Conservation (phyloP, 2,797 vertebrate genomes). For the Trematomus bernacchii region DNA sequence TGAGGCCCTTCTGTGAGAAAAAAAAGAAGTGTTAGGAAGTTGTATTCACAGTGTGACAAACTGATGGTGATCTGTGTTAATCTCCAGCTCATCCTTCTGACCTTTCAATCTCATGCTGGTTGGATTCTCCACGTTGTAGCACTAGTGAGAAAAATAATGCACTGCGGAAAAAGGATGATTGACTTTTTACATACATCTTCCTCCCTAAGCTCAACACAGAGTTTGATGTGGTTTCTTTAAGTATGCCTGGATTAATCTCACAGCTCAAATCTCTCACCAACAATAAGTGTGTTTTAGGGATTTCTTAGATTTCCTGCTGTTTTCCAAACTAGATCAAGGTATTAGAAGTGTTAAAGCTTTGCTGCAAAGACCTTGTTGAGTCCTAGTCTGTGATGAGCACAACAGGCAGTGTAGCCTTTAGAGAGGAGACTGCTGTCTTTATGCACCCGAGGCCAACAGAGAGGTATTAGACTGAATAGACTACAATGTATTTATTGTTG, state of each 20-base stretch:
- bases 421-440: slow-evolving; percentile 1
- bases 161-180: not conserved
- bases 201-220: not conserved
- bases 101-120: slow-evolving; percentile 31
- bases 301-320: slow-evolving; percentile 4
- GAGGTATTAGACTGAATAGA: not conserved
- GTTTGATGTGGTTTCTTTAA: not conserved
- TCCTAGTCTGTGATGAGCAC: not conserved
- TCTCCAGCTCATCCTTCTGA: slow-evolving; percentile 63
- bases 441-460: not conserved
- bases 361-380: not conserved
- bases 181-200: no score
- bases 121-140: slow-evolving; percentile 20
- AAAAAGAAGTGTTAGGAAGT: slow-evolving; percentile 37
- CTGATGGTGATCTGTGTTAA: slow-evolving; percentile 69
- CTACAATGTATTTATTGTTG: not conserved
- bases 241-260: not conserved
- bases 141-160: not conserved
- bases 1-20: slow-evolving; percentile 10
- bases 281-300: not conserved
- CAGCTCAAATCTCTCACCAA: not conserved
- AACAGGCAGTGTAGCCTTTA: not conserved
- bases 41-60: slow-evolving; percentile 70
- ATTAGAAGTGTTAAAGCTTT: slow-evolving; percentile 6
- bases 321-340: not conserved